Conservation (phyloP, 2,797 vertebrate species). For the Cetoscarus ocellatus region DNA sequence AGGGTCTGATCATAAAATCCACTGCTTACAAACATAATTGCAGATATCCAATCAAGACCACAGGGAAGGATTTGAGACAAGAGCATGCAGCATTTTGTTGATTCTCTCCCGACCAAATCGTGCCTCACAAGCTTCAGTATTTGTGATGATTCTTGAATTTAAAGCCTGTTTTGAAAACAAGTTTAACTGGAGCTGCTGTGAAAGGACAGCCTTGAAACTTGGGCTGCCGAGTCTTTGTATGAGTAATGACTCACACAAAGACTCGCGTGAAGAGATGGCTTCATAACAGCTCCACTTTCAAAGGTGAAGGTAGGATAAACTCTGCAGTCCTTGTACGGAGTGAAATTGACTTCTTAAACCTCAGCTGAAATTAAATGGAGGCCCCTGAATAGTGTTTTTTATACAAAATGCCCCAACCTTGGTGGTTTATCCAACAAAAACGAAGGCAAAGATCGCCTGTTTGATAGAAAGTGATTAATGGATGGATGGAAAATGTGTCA, state of each 20-base stretch:
- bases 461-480: no score
- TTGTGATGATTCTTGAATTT: no score
- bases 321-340: neutral
- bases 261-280: neutral
- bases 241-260: neutral
- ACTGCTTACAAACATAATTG: slow-evolving; percentile 49
- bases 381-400: neutral
- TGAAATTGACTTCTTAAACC: neutral
- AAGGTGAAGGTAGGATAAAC: neutral
- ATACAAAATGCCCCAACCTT: neutral
- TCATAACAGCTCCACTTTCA: neutral
- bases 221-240: neutral
- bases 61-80: slow-evolving; percentile 18
- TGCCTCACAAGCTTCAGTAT: no score
- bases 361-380: neutral
- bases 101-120: no score
- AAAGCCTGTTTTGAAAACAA: neutral
- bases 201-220: neutral
- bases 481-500: no score
- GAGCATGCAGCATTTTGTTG: no score
- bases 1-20: slow-evolving; percentile 44
- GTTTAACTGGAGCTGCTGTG: neutral
- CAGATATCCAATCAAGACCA: slow-evolving; percentile 27
- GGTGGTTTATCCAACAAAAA: neutral
- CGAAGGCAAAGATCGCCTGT: no score